These are phyloP conservation scores for Eidolon helvum DNA, from an alignment of 2,113 vertebrate genomes.

Conservation along the genomic window DNA sequence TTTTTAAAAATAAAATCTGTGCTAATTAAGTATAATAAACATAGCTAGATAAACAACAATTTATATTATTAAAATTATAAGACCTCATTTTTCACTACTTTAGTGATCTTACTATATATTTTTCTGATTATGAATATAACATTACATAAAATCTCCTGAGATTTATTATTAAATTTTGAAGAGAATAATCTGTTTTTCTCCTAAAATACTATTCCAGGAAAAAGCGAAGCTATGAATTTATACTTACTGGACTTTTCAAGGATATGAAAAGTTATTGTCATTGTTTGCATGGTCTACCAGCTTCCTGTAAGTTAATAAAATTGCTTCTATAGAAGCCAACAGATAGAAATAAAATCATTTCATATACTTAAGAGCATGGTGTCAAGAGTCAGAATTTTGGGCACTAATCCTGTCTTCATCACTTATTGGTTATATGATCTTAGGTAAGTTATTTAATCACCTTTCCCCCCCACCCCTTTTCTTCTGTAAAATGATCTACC, in stretches of 20 bases:
- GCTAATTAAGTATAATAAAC: background rate
- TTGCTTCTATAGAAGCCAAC: background rate
- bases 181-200: background rate
- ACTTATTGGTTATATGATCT: background rate
- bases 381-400: background rate
- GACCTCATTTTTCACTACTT: background rate
- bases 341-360: background rate
- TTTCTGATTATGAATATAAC: background rate
- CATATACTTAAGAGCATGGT: background rate
- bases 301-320: background rate
- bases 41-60: background rate
- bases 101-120: background rate
- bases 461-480: background rate
- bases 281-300: background rate
- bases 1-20: background rate
- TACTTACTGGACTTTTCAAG: background rate
- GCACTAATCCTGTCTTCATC: background rate
- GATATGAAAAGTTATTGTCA: background rate
- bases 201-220: background rate
- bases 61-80: background rate
- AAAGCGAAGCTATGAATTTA: background rate
- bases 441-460: background rate
- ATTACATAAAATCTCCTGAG: background rate
- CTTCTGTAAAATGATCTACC: background rate
- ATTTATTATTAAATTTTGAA: background rate